Conservation (phyloP, 2,113 vertebrate genomes). For the Lontra canadensis region DNA sequence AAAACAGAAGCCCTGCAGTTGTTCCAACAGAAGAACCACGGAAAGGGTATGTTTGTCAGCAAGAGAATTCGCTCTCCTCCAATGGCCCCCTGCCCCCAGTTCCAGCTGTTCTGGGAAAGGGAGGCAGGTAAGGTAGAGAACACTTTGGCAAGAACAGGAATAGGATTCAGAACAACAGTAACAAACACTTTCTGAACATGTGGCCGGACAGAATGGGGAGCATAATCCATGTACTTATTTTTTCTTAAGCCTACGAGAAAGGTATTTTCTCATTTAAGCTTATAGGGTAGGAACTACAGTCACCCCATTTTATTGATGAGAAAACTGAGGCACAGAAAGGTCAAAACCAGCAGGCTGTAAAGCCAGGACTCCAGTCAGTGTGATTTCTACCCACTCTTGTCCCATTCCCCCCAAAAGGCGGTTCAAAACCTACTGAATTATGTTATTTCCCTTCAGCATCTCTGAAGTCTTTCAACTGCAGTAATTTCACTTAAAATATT, state of each 20-base stretch:
- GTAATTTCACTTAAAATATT: background rate
- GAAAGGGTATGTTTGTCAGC: background rate
- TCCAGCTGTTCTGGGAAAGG: background rate
- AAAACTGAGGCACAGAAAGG: background rate
- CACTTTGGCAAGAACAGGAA: background rate
- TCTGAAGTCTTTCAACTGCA: background rate
- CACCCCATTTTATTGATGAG: background rate
- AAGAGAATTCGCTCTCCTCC: background rate
- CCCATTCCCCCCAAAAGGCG: background rate
- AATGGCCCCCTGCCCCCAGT: background rate
- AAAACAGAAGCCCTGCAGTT: background rate
- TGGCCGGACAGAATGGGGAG: background rate
- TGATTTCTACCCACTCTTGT: too few relatives aligned
- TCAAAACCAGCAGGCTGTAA: background rate
- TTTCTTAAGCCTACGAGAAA: background rate
- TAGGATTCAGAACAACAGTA: background rate
- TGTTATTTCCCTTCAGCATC: background rate
- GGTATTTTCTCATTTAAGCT: background rate
- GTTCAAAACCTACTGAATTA: background rate
- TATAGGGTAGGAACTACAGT: rapidly evolving
- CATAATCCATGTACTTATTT: background rate
- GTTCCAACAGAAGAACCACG: background rate
- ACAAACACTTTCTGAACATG: background rate
- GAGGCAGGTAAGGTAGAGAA: background rate
- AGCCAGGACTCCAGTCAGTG: background rate